A percentile compares a stretch with the other conserved stretches of the same genome.
Conservation (phyloP, 2,888 invertebrate species). For the Hypomecis punctinalis region DNA sequence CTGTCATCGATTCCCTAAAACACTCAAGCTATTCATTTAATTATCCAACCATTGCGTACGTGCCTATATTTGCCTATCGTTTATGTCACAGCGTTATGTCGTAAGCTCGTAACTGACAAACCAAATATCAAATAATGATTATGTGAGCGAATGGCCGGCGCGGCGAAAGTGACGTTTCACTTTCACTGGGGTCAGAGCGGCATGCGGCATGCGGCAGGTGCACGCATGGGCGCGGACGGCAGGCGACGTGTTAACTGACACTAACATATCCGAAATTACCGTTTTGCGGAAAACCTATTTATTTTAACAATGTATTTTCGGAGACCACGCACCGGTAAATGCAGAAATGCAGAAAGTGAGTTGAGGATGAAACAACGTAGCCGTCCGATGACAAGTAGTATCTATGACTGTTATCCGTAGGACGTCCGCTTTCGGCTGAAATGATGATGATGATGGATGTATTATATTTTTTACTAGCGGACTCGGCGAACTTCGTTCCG, state of each 20-base stretch:
- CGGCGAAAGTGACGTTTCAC: slow-evolving; percentile 34
- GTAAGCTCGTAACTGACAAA: slow-evolving; percentile 28
- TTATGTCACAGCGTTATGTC: slow-evolving; percentile 25
- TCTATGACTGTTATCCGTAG: no score
- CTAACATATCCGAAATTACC: neutral
- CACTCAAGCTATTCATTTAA: neutral
- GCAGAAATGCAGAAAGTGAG: no score
- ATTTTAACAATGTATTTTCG: no score
- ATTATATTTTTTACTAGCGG: no score
- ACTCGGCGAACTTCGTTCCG: no score
- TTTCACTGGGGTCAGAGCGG: slow-evolving; percentile 35
- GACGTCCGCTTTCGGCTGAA: no score
- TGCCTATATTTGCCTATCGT: slow-evolving; percentile 13
- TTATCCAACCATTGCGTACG: slow-evolving; percentile 13
- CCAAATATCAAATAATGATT: slow-evolving; percentile 27
- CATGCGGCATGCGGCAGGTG: neutral
- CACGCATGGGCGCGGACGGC: slow-evolving; percentile 4
- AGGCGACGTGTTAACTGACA: slow-evolving; percentile 10
- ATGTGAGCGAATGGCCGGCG: slow-evolving; percentile 18
- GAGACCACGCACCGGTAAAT: no score
- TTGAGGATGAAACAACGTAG: no score
- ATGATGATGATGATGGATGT: no score
- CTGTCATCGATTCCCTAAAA: no score
- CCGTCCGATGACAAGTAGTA: no score
- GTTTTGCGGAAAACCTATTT: no score